Evolutionary conservation across 2,113 vertebrate genomes (phyloP).

Genomic region (Siphamia tubifer): DNA sequence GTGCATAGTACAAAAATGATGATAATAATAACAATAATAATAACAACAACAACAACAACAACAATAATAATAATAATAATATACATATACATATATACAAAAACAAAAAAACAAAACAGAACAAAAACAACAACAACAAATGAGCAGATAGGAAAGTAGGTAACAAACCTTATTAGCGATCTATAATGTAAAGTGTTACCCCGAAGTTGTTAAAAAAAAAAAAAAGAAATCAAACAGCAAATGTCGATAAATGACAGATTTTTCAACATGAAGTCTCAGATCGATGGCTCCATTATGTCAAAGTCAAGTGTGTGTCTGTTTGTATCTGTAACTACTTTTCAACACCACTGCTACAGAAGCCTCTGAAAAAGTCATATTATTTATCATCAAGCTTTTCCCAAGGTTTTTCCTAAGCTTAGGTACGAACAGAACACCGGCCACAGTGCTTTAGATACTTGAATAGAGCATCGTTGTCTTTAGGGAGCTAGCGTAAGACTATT

Average conservation of each 20-base stretch:
- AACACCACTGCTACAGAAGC: constrained; percentile 5
- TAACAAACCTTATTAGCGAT: too few relatives aligned
- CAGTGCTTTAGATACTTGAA: constrained; percentile 39
- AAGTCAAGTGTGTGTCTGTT: not conserved
- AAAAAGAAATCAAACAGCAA: not conserved
- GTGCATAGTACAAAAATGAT: too few relatives aligned
- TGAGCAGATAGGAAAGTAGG: too few relatives aligned
- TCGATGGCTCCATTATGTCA: not conserved
- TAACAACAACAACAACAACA: too few relatives aligned
- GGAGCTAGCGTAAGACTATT: constrained; percentile 55
- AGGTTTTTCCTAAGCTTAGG: constrained; percentile 31
- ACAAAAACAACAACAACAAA: too few relatives aligned
- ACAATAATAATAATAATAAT: too few relatives aligned
- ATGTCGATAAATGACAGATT: not conserved
- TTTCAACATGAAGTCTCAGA: not conserved
- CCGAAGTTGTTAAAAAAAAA: too few relatives aligned
- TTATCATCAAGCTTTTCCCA: constrained; percentile 29
- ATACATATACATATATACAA: too few relatives aligned
- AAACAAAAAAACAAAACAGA: too few relatives aligned
- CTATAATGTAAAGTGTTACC: too few relatives aligned
- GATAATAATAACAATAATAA: too few relatives aligned
- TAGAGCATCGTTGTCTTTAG: constrained; percentile 29
- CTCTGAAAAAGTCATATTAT: constrained; percentile 36
- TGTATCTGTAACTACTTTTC: constrained; percentile 2
- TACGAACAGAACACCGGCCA: constrained; percentile 1